Percentiles rank a stretch among this genome's conserved stretches.
Conservation (phyloP, 1,140 invertebrate genomes). For the Cydia amplana region DNA sequence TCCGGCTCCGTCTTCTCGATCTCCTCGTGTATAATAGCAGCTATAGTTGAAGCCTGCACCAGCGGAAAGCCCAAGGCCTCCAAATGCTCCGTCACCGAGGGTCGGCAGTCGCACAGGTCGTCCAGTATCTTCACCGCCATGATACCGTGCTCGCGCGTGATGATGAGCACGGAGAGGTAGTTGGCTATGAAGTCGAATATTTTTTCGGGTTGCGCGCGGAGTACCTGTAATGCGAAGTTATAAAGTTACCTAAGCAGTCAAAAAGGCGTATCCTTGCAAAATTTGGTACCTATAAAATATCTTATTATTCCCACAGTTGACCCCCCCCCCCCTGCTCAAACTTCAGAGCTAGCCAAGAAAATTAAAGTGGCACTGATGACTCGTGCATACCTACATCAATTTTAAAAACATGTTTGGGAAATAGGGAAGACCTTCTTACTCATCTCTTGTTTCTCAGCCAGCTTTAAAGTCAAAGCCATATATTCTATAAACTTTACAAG, state of each 20-base stretch:
- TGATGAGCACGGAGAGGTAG: slow-evolving; percentile 83
- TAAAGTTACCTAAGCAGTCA: background rate
- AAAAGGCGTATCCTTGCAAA: background rate
- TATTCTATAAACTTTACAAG: background rate
- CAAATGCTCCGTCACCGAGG: slow-evolving; percentile 63
- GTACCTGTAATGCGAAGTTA: slow-evolving; percentile 60
- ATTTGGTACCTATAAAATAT: background rate
- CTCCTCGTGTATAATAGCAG: slow-evolving; percentile 64
- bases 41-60: slow-evolving; percentile 41
- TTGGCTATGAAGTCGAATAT: slow-evolving; percentile 84
- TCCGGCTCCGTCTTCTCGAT: slow-evolving; percentile 52
- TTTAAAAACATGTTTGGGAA: no score
- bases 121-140: slow-evolving; percentile 65
- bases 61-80: slow-evolving; percentile 52
- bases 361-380: no score
- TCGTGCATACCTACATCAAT: no score
- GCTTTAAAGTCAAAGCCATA: background rate
- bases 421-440: no score
- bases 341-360: no score
- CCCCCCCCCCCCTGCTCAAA: no score
- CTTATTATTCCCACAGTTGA: no score
- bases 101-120: slow-evolving; percentile 68
- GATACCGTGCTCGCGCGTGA: slow-evolving; percentile 82
- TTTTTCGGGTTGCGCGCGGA: slow-evolving; percentile 82
- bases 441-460: no score